Conservation (phyloP, 2,797 vertebrate species). For the Antennarius maculatus region DNA sequence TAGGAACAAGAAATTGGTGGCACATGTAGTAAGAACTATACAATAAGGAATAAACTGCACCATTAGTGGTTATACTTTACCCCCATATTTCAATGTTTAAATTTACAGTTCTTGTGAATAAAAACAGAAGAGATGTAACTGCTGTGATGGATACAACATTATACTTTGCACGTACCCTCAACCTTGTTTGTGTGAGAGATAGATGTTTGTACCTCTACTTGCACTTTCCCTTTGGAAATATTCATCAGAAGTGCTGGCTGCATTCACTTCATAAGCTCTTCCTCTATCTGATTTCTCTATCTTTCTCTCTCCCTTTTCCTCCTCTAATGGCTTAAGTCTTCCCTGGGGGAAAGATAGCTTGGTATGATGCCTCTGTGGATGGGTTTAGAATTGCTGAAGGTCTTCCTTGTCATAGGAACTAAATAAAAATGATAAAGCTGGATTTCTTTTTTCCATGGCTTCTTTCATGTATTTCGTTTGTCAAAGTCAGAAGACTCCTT, state of each 20-base stretch:
- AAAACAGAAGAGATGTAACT: constrained; percentile 30
- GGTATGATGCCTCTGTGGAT: constrained; percentile 72
- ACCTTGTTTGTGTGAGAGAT: constrained; percentile 63
- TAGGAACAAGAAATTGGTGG: too few species aligned
- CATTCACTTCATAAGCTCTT: constrained; percentile 71
- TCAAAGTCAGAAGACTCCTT: constrained; percentile 63
- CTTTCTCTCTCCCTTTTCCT: constrained; percentile 49
- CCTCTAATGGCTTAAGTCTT: constrained; percentile 77
- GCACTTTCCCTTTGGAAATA: constrained; percentile 67
- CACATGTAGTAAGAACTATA: too few species aligned
- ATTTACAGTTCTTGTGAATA: constrained; percentile 35
- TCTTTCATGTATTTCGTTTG: constrained; percentile 74
- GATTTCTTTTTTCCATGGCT: constrained; percentile 45
- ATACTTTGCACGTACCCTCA: constrained; percentile 32
- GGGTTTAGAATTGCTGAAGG: constrained; percentile 75
- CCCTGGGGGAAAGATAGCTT: constrained; percentile 70
- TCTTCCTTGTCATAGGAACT: constrained; percentile 78
- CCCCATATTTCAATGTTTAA: constrained; percentile 20
- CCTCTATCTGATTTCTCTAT: constrained; percentile 59
- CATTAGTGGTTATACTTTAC: constrained; percentile 7
- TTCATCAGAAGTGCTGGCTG: constrained; percentile 69
- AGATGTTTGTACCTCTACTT: constrained; percentile 67
- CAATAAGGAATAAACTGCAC: not conserved
- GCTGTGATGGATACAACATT: constrained; percentile 42
- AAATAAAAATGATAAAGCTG: constrained; percentile 79